Percentiles rank a stretch among this genome's conserved stretches.
phyloP scores from a whole-genome alignment of 2,113 vertebrate genomes.

The Pristiophorus japonicus region DNA sequence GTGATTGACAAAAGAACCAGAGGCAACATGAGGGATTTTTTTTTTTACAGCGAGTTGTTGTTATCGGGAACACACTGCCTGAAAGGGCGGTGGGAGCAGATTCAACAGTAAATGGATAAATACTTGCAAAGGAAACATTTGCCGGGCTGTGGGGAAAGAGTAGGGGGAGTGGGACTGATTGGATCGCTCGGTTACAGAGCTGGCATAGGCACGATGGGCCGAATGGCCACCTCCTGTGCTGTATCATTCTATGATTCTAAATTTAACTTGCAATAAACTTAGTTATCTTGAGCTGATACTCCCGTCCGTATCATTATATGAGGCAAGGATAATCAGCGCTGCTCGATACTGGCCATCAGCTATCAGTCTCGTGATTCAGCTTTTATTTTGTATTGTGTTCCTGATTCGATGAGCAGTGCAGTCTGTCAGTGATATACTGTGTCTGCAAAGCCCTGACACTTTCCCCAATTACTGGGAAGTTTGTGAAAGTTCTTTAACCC shows the following conservation, averaged over 20 bases:
- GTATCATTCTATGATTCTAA: background rate
- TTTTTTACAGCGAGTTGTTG: too few species aligned
- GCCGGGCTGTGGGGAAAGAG: too few species aligned
- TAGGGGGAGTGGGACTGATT: too few species aligned
- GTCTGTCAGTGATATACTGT: background rate
- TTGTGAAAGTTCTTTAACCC: background rate
- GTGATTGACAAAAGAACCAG: too few species aligned
- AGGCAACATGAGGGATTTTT: too few species aligned
- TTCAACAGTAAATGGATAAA: too few species aligned
- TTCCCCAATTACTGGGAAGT: background rate
- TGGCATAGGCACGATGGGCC: background rate
- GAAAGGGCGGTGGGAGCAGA: too few species aligned
- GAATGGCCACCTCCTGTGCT: background rate
- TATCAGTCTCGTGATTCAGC: background rate
- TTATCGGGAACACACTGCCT: too few species aligned
- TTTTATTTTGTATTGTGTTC: background rate
- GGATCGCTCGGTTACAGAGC: background rate
- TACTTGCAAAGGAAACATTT: too few species aligned
- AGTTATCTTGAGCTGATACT: background rate
- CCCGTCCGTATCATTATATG: background rate
- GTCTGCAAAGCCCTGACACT: background rate
- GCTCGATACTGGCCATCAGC: too few species aligned
- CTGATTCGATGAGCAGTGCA: background rate
- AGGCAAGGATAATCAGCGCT: background rate
- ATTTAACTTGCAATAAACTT: background rate